Evolutionary conservation across 1,140 invertebrate species (phyloP).

Genomic region (Gryllus bimaculatus): DNA sequence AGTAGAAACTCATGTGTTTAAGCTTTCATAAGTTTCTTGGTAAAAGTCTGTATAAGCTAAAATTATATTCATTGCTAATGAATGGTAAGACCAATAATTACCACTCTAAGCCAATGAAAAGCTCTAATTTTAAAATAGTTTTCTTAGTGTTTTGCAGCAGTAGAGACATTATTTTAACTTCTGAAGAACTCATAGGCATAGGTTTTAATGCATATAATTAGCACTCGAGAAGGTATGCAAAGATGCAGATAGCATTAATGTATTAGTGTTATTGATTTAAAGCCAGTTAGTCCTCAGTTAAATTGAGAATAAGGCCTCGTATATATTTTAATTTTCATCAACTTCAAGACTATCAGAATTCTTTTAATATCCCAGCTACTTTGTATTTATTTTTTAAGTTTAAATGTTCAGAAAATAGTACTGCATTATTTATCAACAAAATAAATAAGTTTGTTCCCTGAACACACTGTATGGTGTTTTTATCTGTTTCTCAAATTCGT

Average conservation of each 20-base stretch:
- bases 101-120: neutral
- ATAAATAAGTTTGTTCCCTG: constrained; percentile 2
- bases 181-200: constrained; percentile 1
- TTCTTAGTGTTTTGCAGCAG: neutral
- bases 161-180: neutral
- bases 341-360: constrained; percentile 5
- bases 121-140: constrained; percentile 1
- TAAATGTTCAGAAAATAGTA: constrained; percentile 1
- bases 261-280: neutral
- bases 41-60: neutral
- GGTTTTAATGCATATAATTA: constrained; percentile 6
- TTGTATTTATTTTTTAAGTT: neutral
- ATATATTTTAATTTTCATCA: neutral
- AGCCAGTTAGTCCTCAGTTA: neutral
- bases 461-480: constrained; percentile 4
- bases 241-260: neutral
- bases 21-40: neutral
- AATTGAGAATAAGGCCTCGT: neutral
- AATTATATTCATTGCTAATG: neutral
- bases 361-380: neutral
- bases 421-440: constrained; percentile 1
- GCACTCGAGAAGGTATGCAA: neutral
- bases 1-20: neutral
- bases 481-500: neutral
- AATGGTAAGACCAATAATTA: neutral